Evolutionary conservation across 2,113 vertebrate genomes (phyloP).

Genomic region (Xerus inauris): DNA sequence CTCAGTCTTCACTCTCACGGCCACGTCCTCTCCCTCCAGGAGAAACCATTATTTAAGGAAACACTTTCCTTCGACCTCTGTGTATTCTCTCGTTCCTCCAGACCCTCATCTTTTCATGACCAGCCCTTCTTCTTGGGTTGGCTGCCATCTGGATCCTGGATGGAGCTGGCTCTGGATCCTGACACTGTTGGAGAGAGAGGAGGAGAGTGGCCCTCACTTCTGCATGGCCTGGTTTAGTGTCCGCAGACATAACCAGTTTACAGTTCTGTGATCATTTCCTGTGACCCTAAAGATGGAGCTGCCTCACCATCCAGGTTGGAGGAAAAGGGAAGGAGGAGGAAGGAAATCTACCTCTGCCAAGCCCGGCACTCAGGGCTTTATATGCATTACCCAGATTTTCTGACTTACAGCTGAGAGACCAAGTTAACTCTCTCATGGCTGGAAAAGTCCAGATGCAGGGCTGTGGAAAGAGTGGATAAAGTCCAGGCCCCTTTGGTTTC

Average conservation of each 20-base stretch:
- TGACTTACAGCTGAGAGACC: no score
- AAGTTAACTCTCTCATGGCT: no score
- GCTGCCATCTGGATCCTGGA: not conserved
- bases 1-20: not conserved
- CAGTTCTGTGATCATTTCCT: not conserved
- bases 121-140: not conserved
- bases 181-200: not conserved
- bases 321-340: no score
- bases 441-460: not conserved
- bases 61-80: not conserved
- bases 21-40: not conserved
- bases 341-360: no score
- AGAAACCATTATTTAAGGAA: not conserved
- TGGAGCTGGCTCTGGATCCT: not conserved
- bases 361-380: no score
- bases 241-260: no score
- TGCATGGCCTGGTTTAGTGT: not conserved
- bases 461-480: no score
- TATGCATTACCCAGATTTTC: no score
- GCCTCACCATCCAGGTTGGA: no score
- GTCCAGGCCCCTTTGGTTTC: not conserved
- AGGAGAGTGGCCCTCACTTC: not conserved
- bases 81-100: not conserved
- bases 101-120: not conserved
- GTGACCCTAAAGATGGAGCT: no score